These are phyloP conservation scores for Hemicrepidius hirtus DNA, from an alignment of 2,888 invertebrate species.

Conservation along the genomic window DNA sequence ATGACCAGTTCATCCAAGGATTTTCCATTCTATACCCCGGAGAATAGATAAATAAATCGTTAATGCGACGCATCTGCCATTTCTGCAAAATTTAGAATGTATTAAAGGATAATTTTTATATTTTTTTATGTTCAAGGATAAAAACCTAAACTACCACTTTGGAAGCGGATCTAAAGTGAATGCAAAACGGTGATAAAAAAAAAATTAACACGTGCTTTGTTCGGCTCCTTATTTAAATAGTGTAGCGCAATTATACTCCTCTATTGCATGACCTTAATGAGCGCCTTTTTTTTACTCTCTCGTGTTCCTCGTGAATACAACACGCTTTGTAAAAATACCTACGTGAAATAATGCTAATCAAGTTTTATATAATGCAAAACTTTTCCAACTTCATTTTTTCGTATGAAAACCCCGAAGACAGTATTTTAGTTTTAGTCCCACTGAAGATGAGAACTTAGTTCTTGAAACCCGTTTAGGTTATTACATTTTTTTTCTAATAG, in stretches of 20 bases:
- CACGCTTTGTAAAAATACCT: background rate
- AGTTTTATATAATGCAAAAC: background rate
- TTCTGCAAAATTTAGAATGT: slow-evolving; percentile 22
- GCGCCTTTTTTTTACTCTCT: slow-evolving; percentile 19
- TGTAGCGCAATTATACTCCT: slow-evolving; percentile 5
- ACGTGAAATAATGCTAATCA: slow-evolving; percentile 18
- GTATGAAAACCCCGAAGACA: too few relatives aligned
- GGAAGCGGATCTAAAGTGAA: slow-evolving; percentile 25
- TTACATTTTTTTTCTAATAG: too few relatives aligned
- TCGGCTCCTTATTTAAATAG: slow-evolving; percentile 19
- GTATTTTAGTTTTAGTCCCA: too few relatives aligned
- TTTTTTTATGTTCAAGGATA: slow-evolving; percentile 6
- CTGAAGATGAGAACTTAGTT: too few relatives aligned
- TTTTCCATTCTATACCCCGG: background rate
- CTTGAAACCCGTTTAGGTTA: too few relatives aligned
- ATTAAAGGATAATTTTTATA: slow-evolving; percentile 4
- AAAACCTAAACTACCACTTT: slow-evolving; percentile 10
- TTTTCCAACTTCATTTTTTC: too few relatives aligned
- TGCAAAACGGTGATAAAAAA: slow-evolving; percentile 15
- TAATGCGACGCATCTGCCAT: slow-evolving; percentile 6
- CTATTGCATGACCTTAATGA: slow-evolving; percentile 26
- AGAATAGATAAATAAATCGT: slow-evolving; percentile 6
- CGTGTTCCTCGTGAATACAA: slow-evolving; percentile 13
- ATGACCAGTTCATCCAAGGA: slow-evolving; percentile 20
- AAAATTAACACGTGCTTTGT: slow-evolving; percentile 12